Conservation (phyloP, 1,140 invertebrate species). For the Macrostomum lignano region DNA sequence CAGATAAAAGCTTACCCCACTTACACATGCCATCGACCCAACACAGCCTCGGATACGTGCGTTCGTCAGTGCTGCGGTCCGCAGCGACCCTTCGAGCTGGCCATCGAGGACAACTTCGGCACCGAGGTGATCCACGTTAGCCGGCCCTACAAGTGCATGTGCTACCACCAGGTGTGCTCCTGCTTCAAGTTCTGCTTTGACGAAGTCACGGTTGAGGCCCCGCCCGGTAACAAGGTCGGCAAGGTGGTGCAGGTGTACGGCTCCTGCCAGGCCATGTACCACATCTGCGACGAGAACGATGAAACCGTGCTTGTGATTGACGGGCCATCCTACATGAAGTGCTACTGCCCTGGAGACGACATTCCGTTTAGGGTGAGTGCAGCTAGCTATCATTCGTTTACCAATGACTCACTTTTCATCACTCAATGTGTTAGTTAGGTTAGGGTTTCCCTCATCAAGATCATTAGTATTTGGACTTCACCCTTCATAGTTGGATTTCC, state of each 20-base stretch:
- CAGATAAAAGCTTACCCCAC: too few relatives aligned
- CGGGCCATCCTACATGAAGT: constrained; percentile 1
- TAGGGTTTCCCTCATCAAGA: too few relatives aligned
- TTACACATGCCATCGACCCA: too few relatives aligned
- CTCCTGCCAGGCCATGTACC: background rate
- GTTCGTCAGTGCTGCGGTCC: constrained; percentile 47
- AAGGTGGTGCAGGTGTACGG: constrained; percentile 7
- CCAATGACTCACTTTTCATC: too few relatives aligned
- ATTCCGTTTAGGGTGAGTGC: constrained; percentile 1
- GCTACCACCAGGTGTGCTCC: constrained; percentile 27
- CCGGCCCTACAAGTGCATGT: constrained; percentile 43
- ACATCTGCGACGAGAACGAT: background rate
- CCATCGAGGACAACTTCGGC: constrained; percentile 44
- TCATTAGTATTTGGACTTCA: too few relatives aligned
- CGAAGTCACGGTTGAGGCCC: constrained; percentile 8
- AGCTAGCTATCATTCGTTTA: too few relatives aligned
- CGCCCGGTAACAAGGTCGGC: constrained; percentile 7
- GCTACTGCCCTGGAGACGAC: constrained; percentile 2
- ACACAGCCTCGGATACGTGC: constrained; percentile 48
- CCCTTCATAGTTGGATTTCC: too few relatives aligned
- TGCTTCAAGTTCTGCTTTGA: constrained; percentile 6
- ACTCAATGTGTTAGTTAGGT: too few relatives aligned
- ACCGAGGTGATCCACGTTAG: constrained; percentile 48
- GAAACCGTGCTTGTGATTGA: background rate
- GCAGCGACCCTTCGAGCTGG: constrained; percentile 50